phyloP scores from a whole-genome alignment of 2,113 vertebrate species.

The Megatriorchis doriae region DNA sequence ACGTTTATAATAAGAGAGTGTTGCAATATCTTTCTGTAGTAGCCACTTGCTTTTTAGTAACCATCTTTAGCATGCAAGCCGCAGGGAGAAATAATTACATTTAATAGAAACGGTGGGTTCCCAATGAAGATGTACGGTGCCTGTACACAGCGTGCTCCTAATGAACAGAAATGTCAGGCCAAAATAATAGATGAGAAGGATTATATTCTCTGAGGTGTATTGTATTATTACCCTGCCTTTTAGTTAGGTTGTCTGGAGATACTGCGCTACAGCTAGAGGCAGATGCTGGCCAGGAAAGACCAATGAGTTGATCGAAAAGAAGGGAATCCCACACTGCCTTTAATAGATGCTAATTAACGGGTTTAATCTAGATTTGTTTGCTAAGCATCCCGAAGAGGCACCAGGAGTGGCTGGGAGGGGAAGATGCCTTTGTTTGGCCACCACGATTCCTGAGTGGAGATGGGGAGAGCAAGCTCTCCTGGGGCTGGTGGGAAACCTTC shows the following conservation, averaged over 20 bases:
- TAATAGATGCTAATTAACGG: neutral
- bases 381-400: neutral
- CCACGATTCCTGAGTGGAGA: neutral
- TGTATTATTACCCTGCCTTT: neutral
- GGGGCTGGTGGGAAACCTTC: neutral
- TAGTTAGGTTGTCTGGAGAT: neutral
- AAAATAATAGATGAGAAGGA: constrained; percentile 15
- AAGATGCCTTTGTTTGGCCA: neutral
- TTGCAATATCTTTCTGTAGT: neutral
- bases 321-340: neutral
- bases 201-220: neutral
- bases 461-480: neutral
- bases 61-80: neutral
- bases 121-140: constrained; percentile 5
- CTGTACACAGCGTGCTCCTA: constrained; percentile 5
- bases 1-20: fast-evolving
- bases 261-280: neutral
- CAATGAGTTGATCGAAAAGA: neutral
- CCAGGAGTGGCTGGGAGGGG: neutral
- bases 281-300: neutral
- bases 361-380: neutral
- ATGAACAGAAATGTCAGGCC: constrained; percentile 40
- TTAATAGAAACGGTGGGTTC: neutral
- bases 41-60: neutral
- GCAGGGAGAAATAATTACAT: constrained; percentile 30